Evolutionary conservation across 2,113 vertebrate genomes (phyloP).

Genomic region (Gymnocephalus cernua): DNA sequence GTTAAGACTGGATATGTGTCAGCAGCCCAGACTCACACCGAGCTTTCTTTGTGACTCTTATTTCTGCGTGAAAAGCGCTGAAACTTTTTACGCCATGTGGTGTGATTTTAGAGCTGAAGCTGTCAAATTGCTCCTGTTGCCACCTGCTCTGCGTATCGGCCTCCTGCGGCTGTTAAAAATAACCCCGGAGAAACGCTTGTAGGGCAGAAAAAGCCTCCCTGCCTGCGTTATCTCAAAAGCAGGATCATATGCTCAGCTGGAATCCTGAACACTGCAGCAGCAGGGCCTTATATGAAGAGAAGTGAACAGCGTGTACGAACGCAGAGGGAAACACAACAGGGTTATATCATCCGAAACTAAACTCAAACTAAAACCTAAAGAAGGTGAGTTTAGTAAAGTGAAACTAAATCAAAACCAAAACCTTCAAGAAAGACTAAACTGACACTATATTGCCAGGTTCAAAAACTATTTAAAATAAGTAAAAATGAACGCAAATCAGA

Average conservation of each 20-base stretch:
- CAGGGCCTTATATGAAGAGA: constrained; percentile 81
- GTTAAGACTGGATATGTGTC: background rate
- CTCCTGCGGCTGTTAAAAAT: constrained; percentile 82
- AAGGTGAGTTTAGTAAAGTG: no score
- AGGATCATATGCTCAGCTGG: constrained; percentile 80
- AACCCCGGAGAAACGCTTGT: constrained; percentile 81
- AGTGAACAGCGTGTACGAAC: no score
- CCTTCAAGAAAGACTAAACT: no score
- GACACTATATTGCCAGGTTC: no score
- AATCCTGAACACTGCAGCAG: constrained; percentile 67
- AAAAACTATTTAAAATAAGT: no score
- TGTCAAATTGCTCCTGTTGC: constrained; percentile 63
- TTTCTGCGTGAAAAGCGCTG: background rate
- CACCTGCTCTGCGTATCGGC: constrained; percentile 72
- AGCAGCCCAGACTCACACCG: background rate
- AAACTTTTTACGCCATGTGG: background rate
- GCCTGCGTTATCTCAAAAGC: constrained; percentile 72
- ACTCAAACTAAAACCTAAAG: no score
- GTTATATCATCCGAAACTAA: no score
- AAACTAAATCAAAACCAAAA: no score
- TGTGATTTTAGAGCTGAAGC: background rate
- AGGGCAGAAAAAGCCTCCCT: constrained; percentile 77
- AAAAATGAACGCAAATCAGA: no score
- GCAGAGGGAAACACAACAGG: no score
- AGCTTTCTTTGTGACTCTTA: background rate